A percentile compares a stretch with the other conserved stretches of the same genome.
Evolutionary conservation across 2,888 invertebrate species (phyloP).

Genomic region (Drosophila formosana): DNA sequence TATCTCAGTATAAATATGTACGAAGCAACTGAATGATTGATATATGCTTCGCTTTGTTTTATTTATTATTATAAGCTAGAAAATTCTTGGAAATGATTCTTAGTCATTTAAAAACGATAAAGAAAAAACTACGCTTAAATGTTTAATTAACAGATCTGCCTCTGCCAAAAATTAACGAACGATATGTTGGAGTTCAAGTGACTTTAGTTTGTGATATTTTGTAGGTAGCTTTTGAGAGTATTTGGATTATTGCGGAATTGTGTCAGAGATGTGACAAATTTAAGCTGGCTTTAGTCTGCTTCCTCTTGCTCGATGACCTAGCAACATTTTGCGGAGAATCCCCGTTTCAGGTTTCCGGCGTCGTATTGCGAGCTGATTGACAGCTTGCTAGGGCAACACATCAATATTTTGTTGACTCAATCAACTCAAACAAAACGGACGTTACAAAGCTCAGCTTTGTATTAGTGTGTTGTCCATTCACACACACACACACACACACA

Average conservation of each 20-base stretch:
- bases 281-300: background rate
- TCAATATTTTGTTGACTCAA: constrained; percentile 45
- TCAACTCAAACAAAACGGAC: constrained; percentile 47
- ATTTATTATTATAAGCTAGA: background rate
- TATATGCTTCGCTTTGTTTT: background rate
- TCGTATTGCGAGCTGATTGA: constrained; percentile 19
- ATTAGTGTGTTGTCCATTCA: constrained; percentile 27
- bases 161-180: too few species aligned
- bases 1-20: background rate
- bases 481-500: constrained; percentile 8
- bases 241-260: background rate
- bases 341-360: constrained; percentile 12
- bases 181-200: too few species aligned
- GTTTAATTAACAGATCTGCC: too few species aligned
- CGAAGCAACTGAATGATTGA: background rate
- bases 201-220: too few species aligned
- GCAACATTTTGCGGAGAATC: constrained; percentile 1
- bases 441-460: constrained; percentile 37
- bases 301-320: background rate
- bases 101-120: too few species aligned
- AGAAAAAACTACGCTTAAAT: too few species aligned
- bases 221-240: too few species aligned
- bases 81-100: too few species aligned
- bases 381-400: constrained; percentile 18
- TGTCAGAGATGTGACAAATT: background rate